Evolutionary conservation across 2,888 invertebrate genomes (phyloP), one percentile per base, ranked within the genome.

Genomic region (Drosophila ezoana): DNA sequence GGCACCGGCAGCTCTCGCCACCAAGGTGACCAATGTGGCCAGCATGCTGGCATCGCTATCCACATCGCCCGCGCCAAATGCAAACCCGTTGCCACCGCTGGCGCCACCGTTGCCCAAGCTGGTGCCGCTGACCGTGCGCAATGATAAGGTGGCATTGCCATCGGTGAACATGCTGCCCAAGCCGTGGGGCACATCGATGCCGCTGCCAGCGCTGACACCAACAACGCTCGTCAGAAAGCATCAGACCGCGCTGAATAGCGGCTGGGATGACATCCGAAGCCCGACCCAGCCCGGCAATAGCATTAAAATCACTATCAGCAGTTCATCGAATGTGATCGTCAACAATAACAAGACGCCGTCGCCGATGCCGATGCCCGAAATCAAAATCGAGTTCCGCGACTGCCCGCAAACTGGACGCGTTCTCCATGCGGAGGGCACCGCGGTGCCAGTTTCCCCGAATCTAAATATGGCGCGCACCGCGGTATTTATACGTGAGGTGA

Each of bases 401-500:
- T 68, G 11, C 56, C n/a, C 33, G 38, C 32, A 38, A 44, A 64
- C 8, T 38, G 87, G 70, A 33, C 77, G 47, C 23, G 59, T 58
- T 23, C 67, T 56, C 52, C 71, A 16, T 60, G 76, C 61, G 2
- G 41, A 32, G 14, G 73, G 82, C 3, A 71, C 9, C 2, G 18
- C 10, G 0, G n/a, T 6, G 33, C 44, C 10, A 1, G 14, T 6
- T 2, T 0, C 35, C 5, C 16, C 14, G 41, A 60, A 65, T 9
- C 18, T 90, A 2, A 62, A 64, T 4, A 89, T 86, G 87, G 3
- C 44, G 0, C 69, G 65, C 1, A 71, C 81, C 1, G 65, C 76
- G 0, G 13, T 59, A 4, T 76, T 90, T 35, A 88, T 90, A 56
- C 85, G 89, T 0, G 83, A 89, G 40, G 57, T 89, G 33, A 63